Conservation (phyloP, 2,113 vertebrate species). For the Rhinoptilus africanus region DNA sequence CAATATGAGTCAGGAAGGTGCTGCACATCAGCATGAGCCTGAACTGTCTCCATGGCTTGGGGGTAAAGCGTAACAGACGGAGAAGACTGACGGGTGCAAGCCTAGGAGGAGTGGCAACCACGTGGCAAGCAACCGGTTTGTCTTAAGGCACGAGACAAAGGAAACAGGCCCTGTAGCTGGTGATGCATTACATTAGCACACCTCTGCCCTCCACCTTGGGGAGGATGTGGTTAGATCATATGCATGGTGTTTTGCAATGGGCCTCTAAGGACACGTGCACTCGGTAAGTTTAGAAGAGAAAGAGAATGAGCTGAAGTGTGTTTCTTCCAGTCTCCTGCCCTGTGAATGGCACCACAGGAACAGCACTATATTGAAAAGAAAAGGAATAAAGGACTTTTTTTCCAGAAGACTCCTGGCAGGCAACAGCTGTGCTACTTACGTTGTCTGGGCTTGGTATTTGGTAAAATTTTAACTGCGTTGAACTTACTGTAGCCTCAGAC, state of each 20-base stretch:
- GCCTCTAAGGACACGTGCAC: not conserved
- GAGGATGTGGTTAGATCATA: not conserved
- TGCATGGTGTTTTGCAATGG: not conserved
- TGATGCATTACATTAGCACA: rapidly evolving
- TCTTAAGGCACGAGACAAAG: not conserved
- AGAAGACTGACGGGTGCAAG: not conserved
- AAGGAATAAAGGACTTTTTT: not conserved
- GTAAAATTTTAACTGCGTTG: not conserved
- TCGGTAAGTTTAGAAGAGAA: not conserved
- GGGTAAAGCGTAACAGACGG: not conserved
- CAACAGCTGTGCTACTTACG: not conserved
- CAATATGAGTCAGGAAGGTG: not conserved
- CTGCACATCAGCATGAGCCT: rapidly evolving
- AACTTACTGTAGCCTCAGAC: not conserved
- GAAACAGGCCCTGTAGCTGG: not conserved
- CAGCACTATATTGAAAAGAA: rapidly evolving
- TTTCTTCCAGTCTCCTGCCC: not conserved
- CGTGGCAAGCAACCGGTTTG: not conserved
- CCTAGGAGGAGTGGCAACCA: not conserved
- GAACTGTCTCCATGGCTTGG: not conserved
- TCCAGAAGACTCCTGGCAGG: not conserved
- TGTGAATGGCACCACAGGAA: not conserved
- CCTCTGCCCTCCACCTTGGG: not conserved
- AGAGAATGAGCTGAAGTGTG: not conserved
- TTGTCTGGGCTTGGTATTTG: not conserved